A percentile compares a stretch with the other conserved stretches of the same genome.
These are phyloP conservation scores for Austrolebias charrua DNA, from an alignment of 2,797 vertebrate species.

Conservation along the genomic window DNA sequence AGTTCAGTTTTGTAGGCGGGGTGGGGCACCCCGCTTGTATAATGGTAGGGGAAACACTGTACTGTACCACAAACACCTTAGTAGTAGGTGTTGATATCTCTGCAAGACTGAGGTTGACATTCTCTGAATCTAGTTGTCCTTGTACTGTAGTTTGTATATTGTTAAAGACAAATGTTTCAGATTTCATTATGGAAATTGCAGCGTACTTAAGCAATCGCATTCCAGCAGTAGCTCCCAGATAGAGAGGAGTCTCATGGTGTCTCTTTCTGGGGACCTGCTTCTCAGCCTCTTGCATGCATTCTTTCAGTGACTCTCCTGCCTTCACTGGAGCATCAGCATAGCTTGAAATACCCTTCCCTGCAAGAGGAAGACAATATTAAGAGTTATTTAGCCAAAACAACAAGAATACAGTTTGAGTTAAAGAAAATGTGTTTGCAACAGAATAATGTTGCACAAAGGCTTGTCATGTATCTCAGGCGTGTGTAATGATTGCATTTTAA, in stretches of 20 bases:
- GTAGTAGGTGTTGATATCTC: neutral
- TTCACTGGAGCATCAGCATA: conserved; percentile 71
- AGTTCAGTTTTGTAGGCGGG: no score
- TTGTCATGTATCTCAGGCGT: neutral
- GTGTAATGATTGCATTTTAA: neutral
- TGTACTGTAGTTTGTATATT: neutral
- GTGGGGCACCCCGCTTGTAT: no score
- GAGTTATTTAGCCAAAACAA: no score
- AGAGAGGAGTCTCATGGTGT: conserved; percentile 88
- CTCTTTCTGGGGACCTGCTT: conserved; percentile 76
- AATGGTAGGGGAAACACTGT: no score
- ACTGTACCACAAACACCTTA: neutral
- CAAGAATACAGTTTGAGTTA: no score
- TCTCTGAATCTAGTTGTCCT: no score
- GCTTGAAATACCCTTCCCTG: conserved; percentile 93
- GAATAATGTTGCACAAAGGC: neutral
- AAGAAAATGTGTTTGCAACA: no score
- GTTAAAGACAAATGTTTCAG: neutral
- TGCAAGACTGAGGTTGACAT: neutral
- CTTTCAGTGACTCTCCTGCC: conserved; percentile 79
- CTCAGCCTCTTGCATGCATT: conserved; percentile 83
- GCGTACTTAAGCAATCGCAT: conserved; percentile 93
- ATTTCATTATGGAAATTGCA: neutral
- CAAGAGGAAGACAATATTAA: neutral
- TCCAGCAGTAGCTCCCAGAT: conserved; percentile 95